These are phyloP conservation scores for Seriola aureovittata DNA, from an alignment of 2,113 vertebrate species.

Conservation along the genomic window DNA sequence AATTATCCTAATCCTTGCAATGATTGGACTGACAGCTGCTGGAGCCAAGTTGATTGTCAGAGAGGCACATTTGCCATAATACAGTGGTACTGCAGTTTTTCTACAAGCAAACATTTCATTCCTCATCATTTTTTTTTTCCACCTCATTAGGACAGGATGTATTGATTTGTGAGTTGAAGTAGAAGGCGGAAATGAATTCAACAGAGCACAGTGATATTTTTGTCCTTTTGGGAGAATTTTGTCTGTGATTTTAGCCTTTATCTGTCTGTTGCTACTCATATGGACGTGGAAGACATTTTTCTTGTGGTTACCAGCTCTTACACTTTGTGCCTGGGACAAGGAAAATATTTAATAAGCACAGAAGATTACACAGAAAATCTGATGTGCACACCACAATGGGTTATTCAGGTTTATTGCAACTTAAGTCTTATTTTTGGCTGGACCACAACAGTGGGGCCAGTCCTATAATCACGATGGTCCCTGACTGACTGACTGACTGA, in stretches of 20 bases:
- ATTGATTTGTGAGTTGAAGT: slow-evolving; percentile 41
- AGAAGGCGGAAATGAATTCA: slow-evolving; percentile 17
- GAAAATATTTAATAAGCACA: background rate
- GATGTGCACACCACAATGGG: background rate
- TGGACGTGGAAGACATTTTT: background rate
- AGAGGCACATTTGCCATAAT: slow-evolving; percentile 30
- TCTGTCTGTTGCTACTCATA: background rate
- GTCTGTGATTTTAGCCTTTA: slow-evolving; percentile 8
- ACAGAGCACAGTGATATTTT: slow-evolving; percentile 13
- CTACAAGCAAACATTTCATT: slow-evolving; percentile 21
- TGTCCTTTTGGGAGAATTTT: slow-evolving; percentile 13
- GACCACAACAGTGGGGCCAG: too few relatives aligned
- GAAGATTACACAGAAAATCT: background rate
- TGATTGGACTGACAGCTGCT: slow-evolving; percentile 65
- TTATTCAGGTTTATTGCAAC: background rate
- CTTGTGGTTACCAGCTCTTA: background rate
- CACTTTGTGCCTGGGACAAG: background rate
- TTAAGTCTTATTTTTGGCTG: background rate
- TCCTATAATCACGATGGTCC: too few relatives aligned
- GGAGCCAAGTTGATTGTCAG: slow-evolving; percentile 50
- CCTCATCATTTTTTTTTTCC: slow-evolving; percentile 12
- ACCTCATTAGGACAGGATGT: slow-evolving; percentile 26
- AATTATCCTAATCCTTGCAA: slow-evolving; percentile 70
- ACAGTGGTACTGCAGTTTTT: slow-evolving; percentile 30
- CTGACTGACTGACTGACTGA: too few relatives aligned